These are phyloP conservation scores for Actinemys pallida DNA, from an alignment of 2,113 vertebrate genomes.

Conservation along the genomic window DNA sequence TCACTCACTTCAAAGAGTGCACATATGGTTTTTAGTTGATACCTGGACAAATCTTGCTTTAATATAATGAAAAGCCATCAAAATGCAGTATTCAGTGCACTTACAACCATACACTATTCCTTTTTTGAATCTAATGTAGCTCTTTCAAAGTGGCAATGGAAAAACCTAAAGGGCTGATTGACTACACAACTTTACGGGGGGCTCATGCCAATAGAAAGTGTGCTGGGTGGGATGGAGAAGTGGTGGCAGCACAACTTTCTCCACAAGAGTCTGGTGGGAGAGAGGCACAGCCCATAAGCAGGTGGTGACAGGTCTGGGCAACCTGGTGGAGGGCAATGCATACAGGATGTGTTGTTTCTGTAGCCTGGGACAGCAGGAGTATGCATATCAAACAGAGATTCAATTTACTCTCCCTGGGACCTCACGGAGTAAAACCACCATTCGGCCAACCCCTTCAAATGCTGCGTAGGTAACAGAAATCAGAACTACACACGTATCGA, in stretches of 20 bases:
- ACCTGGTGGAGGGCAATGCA: not conserved
- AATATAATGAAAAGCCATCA: not conserved
- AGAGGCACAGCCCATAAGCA: not conserved
- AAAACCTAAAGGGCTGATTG: not conserved
- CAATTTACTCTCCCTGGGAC: not conserved
- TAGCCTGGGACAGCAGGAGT: not conserved
- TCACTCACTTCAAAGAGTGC: not conserved
- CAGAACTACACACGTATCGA: not conserved
- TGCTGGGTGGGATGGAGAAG: not conserved
- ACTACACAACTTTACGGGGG: not conserved
- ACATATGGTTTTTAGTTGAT: not conserved
- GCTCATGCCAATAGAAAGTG: not conserved
- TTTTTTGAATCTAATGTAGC: not conserved
- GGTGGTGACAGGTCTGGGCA: not conserved
- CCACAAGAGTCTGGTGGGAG: not conserved
- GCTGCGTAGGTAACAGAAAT: not conserved
- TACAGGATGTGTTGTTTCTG: not conserved
- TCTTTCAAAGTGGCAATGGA: not conserved
- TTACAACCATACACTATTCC: not conserved
- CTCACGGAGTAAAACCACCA: not conserved
- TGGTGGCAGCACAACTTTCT: not conserved
- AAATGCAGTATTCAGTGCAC: fast-evolving
- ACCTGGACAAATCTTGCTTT: fast-evolving
- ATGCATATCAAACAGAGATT: not conserved
- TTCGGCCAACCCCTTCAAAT: not conserved